Conservation (phyloP, 2,113 vertebrate genomes). For the Gorilla gorilla region DNA sequence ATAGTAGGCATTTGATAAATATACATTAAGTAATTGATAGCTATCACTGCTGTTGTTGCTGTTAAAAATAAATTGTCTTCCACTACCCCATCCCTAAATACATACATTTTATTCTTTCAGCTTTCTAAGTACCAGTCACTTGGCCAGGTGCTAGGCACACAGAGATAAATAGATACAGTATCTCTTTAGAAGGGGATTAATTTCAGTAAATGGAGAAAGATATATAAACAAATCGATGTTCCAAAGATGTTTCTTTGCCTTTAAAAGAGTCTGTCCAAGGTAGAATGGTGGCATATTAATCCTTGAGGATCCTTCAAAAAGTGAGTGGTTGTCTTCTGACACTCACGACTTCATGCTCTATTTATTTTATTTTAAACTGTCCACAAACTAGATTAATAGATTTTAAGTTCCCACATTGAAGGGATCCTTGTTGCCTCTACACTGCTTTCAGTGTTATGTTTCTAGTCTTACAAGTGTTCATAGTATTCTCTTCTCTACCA, state of each 20-base stretch:
- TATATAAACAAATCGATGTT: not conserved
- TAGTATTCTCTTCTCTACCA: not conserved
- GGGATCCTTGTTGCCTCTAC: not conserved
- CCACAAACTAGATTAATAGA: not conserved
- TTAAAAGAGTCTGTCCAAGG: not conserved
- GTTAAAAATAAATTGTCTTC: not conserved
- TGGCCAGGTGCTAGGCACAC: not conserved
- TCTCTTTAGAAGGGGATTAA: not conserved
- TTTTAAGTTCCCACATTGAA: not conserved
- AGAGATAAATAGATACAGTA: not conserved
- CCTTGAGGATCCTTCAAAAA: not conserved
- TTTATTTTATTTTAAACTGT: constrained; percentile 33
- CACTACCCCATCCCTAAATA: not conserved
- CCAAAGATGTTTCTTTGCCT: not conserved
- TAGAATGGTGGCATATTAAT: not conserved
- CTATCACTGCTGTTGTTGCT: not conserved
- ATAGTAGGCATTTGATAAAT: not conserved
- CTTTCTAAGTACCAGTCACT: not conserved
- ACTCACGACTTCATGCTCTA: not conserved
- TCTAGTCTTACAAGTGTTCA: not conserved
- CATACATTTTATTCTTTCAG: not conserved
- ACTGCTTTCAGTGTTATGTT: not conserved
- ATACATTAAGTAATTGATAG: not conserved
- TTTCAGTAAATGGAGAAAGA: not conserved
- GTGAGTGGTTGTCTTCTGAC: not conserved